A percentile compares a stretch with the other conserved stretches of the same genome.
phyloP scores from a whole-genome alignment of 2,113 vertebrate species.

The Aythya baeri region DNA sequence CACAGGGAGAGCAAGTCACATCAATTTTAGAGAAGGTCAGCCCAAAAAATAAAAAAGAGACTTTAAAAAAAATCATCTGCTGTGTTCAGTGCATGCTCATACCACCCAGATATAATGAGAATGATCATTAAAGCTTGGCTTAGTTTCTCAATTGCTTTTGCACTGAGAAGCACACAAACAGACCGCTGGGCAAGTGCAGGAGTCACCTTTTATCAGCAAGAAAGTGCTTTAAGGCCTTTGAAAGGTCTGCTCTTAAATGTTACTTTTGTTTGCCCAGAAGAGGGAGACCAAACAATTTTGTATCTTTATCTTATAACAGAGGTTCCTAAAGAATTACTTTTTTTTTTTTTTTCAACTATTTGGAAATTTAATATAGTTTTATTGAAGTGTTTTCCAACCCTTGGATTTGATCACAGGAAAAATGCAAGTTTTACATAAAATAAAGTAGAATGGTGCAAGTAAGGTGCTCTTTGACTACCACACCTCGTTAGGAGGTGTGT shows the following conservation, averaged over 20 bases:
- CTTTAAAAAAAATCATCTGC: background rate
- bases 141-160: background rate
- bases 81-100: background rate
- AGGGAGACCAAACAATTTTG: too few species aligned
- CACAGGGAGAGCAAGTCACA: background rate
- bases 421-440: background rate
- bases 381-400: background rate
- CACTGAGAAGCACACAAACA: background rate
- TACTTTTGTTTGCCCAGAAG: background rate
- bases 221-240: background rate
- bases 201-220: background rate
- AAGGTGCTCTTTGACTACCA: background rate
- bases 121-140: background rate
- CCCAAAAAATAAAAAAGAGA: background rate
- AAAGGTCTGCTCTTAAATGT: background rate
- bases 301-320: too few species aligned
- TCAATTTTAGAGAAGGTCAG: background rate
- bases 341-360: too few species aligned
- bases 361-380: background rate
- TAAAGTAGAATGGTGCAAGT: background rate
- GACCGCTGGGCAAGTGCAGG: background rate
- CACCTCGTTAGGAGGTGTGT: too few species aligned
- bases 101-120: background rate
- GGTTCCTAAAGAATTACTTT: background rate
- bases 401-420: background rate